Percentiles rank a stretch among this genome's conserved stretches.
Conservation (phyloP, 2,113 vertebrate genomes). For the Motacilla tschutschensis region DNA sequence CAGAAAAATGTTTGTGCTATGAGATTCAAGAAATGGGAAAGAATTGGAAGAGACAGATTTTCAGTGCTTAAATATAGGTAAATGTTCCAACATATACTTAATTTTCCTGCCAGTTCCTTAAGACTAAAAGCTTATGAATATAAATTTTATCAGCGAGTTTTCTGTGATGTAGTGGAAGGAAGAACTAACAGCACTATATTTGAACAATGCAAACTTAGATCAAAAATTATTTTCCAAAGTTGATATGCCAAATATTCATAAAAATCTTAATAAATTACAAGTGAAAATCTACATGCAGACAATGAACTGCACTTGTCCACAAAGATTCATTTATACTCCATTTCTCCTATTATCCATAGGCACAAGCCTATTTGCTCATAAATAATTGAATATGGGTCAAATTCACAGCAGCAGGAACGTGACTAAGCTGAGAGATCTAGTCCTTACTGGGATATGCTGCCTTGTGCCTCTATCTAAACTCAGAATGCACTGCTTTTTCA, state of each 20-base stretch:
- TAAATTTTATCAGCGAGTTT: background rate
- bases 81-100: background rate
- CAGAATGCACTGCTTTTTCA: background rate
- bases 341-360: background rate
- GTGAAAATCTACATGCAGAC: background rate
- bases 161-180: background rate
- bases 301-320: background rate
- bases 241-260: background rate
- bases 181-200: background rate
- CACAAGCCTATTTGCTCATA: background rate
- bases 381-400: constrained; percentile 13
- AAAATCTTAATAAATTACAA: background rate
- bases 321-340: background rate
- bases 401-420: background rate
- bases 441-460: background rate
- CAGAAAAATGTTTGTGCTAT: background rate
- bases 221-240: background rate
- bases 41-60: background rate
- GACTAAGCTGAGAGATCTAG: background rate
- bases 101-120: background rate
- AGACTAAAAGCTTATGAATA: background rate
- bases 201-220: background rate
- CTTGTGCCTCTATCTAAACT: background rate
- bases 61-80: background rate
- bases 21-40: background rate